Conservation (phyloP, 2,113 vertebrate genomes). For the Cariama cristata region DNA sequence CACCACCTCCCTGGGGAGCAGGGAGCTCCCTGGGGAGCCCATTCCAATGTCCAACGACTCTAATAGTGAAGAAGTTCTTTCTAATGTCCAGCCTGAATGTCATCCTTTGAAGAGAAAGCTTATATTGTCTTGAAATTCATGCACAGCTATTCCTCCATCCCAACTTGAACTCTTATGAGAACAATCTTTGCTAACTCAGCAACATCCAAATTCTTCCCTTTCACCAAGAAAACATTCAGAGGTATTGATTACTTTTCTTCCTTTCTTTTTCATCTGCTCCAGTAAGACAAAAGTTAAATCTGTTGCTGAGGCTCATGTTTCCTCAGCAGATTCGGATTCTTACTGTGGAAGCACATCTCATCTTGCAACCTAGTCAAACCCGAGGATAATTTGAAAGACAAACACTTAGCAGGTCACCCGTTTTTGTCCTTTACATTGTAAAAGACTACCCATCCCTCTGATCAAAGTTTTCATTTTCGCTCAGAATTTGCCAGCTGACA, state of each 20-base stretch:
- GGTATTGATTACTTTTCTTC: neutral
- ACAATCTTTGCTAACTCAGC: neutral
- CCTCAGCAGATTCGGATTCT: neutral
- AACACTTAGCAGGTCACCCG: neutral
- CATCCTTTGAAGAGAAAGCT: slow-evolving; percentile 5
- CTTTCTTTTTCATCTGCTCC: neutral
- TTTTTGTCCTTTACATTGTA: neutral
- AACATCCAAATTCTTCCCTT: neutral
- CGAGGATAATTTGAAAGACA: neutral
- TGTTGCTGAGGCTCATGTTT: neutral
- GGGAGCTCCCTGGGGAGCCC: too few relatives aligned
- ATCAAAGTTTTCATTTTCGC: neutral
- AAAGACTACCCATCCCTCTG: neutral
- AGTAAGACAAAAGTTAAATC: neutral
- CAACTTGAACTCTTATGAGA: neutral
- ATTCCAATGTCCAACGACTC: too few relatives aligned
- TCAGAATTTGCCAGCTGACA: neutral
- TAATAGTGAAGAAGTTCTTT: too few relatives aligned
- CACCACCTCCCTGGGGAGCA: too few relatives aligned
- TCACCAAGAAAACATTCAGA: neutral
- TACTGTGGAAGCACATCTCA: neutral
- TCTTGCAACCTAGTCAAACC: neutral
- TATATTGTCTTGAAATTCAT: neutral
- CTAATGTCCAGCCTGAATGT: too few relatives aligned
- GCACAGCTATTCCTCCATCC: neutral